Evolutionary conservation across 2,888 invertebrate species (phyloP).

Genomic region (Agrochola macilenta): DNA sequence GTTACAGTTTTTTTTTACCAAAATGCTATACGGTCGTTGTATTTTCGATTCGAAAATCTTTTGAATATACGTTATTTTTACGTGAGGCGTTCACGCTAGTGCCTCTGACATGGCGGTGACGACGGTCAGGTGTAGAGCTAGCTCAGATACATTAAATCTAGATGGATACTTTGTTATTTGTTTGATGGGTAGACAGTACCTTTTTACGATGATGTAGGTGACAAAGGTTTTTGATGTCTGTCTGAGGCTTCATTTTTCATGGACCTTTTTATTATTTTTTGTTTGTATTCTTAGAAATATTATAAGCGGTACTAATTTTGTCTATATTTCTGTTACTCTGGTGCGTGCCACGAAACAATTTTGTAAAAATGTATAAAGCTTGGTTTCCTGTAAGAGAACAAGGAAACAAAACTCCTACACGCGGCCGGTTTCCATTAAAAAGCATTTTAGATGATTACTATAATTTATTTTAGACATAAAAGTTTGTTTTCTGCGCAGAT

Average conservation of each 20-base stretch:
- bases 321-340: neutral
- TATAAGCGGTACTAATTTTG: neutral
- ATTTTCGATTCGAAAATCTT: neutral
- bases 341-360: neutral
- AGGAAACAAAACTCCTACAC: neutral
- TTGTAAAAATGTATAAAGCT: neutral
- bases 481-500: neutral
- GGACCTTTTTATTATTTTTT: neutral
- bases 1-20: neutral
- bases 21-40: neutral
- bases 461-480: conserved; percentile 6
- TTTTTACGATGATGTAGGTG: neutral
- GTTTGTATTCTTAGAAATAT: neutral
- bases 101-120: conserved; percentile 22
- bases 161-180: neutral
- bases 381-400: neutral
- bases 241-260: conserved; percentile 14
- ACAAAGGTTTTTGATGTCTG: conserved; percentile 3
- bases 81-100: too few species aligned
- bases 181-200: neutral
- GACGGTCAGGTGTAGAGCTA: conserved; percentile 1
- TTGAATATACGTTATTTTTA: neutral
- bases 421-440: neutral
- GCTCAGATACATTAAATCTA: neutral
- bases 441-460: conserved; percentile 7